Evolutionary conservation across 2,113 vertebrate species (phyloP).

Genomic region (Pteropus alecto): DNA sequence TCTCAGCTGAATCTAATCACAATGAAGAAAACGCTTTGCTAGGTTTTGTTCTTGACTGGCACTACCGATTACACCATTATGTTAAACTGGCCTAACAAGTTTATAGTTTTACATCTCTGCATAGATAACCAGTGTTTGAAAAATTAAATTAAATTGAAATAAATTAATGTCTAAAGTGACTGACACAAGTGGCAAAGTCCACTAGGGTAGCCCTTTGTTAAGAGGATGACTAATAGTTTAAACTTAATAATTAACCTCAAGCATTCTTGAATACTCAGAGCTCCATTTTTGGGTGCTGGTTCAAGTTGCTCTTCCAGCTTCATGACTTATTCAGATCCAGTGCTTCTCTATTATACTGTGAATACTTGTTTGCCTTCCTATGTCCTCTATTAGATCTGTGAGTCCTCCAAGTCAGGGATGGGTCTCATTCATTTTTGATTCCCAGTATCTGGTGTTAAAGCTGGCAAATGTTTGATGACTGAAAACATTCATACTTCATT

Average conservation of each 20-base stretch:
- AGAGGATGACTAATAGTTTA: constrained; percentile 31
- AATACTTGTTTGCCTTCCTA: neutral
- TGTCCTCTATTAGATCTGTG: constrained; percentile 2
- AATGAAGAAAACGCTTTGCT: neutral
- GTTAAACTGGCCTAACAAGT: neutral
- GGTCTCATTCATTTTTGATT: constrained; percentile 23
- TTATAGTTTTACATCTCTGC: constrained; percentile 24
- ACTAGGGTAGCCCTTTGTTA: constrained; percentile 21
- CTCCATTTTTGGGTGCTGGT: neutral
- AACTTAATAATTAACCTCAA: constrained; percentile 29
- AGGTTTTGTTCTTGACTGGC: neutral
- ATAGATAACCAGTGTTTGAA: neutral
- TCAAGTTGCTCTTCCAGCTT: constrained; percentile 16
- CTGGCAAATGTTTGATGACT: constrained; percentile 37
- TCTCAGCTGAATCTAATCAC: neutral
- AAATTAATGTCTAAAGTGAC: constrained; percentile 31
- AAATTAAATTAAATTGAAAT: constrained; percentile 49
- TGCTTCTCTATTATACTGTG: neutral
- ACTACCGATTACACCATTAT: neutral
- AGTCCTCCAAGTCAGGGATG: neutral
- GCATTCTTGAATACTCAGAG: neutral
- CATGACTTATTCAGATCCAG: neutral
- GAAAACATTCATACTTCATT: constrained; percentile 30
- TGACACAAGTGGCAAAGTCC: neutral
- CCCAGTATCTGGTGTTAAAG: neutral